Evolutionary conservation across 2,113 vertebrate genomes (phyloP), one percentile per base, ranked within the genome.

Genomic region (Lampris megalopsis): DNA sequence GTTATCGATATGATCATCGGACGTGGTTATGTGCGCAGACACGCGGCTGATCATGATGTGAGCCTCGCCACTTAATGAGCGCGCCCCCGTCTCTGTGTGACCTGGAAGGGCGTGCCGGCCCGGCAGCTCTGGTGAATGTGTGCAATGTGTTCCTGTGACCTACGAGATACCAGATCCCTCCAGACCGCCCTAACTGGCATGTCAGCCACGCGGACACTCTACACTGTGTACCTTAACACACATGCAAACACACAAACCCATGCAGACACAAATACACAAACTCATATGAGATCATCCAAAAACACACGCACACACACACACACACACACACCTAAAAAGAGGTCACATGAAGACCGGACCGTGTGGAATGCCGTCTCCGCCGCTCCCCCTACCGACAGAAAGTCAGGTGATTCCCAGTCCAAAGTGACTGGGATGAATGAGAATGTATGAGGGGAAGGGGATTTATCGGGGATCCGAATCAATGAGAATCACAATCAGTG

Each of bases 91-190:
- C 65, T 45, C 43, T 69, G 68, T 49, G 54, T 54, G 78, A 47
- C 52, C 37, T 59, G 48, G 60, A 2, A 24, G 60, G 40, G 9
- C 68, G 67, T 1, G 61, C 9, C 60, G 1, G 54, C 43, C 9
- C 63, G 11, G 63, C 56, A 24, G 24, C 24, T 24, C 24, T 24
- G 40, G 37, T 69, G 73, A 85, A 87, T 89, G 81, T 63, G 43
- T 71, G 78, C 41, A 73, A 81, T 87, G 86, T 75, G 75, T 77
- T 85, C 66, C 63, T 76, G 71, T 86, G 82, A 85, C 80, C 68
- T 60, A 63, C 24, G 24, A 37, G 90, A 88, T 45, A 92, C 72
- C 81, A 57, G 84, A 91, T 63, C 89, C 77, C 77, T 62, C 59
- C 77, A 64, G 64, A 79, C 65, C 83, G 52, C 68, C 71, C 57